phyloP scores from a whole-genome alignment of 2,797 vertebrate genomes.

The Rhodeus uyekii region DNA sequence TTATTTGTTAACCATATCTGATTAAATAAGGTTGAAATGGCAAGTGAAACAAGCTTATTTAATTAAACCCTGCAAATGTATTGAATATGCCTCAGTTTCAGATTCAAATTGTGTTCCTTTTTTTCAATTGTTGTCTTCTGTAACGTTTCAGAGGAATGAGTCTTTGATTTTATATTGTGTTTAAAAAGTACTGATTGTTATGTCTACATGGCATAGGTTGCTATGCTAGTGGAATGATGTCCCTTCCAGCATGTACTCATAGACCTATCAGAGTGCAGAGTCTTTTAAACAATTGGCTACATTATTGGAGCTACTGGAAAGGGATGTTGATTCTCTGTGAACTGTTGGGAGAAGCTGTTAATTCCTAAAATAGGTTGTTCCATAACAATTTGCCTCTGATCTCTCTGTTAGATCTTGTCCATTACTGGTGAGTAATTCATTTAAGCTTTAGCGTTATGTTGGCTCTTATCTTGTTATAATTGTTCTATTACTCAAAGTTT shows the following conservation, averaged over 20 bases:
- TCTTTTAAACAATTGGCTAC: conserved; percentile 20
- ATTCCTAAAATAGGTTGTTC: background rate
- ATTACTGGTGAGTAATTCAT: conserved; percentile 22
- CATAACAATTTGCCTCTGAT: background rate
- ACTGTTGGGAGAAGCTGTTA: background rate
- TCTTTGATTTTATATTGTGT: conserved; percentile 3
- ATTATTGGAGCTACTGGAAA: background rate
- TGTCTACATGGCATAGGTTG: conserved; percentile 9
- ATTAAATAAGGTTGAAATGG: background rate
- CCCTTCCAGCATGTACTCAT: background rate
- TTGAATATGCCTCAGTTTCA: background rate
- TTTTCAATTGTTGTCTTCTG: background rate
- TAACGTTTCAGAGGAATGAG: background rate
- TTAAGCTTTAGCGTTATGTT: background rate
- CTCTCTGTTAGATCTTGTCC: background rate
- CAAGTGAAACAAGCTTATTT: conserved; percentile 3
- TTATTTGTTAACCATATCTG: background rate
- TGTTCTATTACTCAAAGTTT: background rate
- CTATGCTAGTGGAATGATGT: conserved; percentile 7
- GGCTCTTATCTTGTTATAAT: background rate
- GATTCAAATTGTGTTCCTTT: background rate
- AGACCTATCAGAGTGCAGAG: background rate
- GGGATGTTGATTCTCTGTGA: background rate
- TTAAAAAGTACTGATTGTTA: conserved; percentile 7
- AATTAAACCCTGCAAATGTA: conserved; percentile 9